These are phyloP conservation scores for Mesorhabditis sp. DNA, from an alignment of 2,888 invertebrate species.

Conservation along the genomic window DNA sequence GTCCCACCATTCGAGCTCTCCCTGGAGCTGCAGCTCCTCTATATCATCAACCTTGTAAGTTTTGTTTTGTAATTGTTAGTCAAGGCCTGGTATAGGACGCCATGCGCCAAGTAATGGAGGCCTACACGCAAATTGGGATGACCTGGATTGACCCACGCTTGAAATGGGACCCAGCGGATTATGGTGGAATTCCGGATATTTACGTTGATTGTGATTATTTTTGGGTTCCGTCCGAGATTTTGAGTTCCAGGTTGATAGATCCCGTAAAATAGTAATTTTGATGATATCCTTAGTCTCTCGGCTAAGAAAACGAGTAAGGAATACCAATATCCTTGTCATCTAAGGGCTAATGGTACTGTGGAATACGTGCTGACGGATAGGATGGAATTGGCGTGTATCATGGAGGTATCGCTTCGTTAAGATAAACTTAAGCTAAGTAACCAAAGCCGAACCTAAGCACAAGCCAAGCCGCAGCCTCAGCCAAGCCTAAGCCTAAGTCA, in stretches of 20 bases:
- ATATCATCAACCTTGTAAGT: background rate
- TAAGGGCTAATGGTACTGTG: background rate
- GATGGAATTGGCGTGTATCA: background rate
- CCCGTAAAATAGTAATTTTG: too few relatives aligned
- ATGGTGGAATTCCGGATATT: conserved; percentile 13
- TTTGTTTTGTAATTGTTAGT: too few relatives aligned
- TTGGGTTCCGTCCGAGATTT: background rate
- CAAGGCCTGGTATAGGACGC: background rate
- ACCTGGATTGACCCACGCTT: conserved; percentile 14
- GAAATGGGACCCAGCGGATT: conserved; percentile 18
- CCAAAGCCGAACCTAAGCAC: too few relatives aligned
- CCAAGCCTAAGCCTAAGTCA: too few relatives aligned
- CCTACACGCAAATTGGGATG: background rate
- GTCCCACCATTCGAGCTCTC: background rate
- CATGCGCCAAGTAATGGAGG: background rate
- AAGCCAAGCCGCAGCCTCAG: too few relatives aligned
- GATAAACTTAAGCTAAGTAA: too few relatives aligned
- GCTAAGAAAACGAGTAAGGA: too few relatives aligned
- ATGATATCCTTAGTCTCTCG: too few relatives aligned
- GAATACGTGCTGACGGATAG: background rate
- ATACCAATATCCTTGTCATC: too few relatives aligned
- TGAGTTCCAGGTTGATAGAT: background rate
- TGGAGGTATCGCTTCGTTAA: background rate
- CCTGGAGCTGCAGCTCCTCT: background rate
- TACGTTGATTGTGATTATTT: background rate